Conservation (phyloP, 2,888 invertebrate genomes). For the Drosophila rubida region DNA sequence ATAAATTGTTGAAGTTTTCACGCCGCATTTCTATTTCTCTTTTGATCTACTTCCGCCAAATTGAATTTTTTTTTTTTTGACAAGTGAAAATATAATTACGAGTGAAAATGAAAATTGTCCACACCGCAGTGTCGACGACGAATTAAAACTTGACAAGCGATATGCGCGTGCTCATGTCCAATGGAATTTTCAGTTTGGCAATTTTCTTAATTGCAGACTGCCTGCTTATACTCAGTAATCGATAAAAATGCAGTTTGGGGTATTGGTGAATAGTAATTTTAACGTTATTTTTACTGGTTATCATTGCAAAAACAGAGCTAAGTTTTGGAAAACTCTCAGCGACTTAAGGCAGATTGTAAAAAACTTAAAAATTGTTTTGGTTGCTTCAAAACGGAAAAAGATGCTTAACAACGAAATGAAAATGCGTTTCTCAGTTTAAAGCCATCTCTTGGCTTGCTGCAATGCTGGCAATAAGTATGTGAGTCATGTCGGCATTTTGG, state of each 20-base stretch:
- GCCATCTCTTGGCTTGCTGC: conserved; percentile 14
- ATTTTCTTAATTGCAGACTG: conserved; percentile 27
- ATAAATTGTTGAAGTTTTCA: conserved; percentile 48
- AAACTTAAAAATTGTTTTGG: too few relatives aligned
- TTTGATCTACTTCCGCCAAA: conserved; percentile 75
- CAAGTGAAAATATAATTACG: conserved; percentile 55
- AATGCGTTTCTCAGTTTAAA: too few relatives aligned
- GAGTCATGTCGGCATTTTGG: conserved; percentile 31
- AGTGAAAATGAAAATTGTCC: conserved; percentile 60
- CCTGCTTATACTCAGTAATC: conserved; percentile 1
- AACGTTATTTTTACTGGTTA: too few relatives aligned
- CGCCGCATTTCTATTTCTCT: conserved; percentile 55
- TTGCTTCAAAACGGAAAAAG: too few relatives aligned
- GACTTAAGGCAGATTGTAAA: too few relatives aligned
- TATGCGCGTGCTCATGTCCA: conserved; percentile 36
- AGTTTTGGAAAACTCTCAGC: too few relatives aligned
- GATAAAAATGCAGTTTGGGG: neutral
- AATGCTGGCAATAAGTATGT: conserved; percentile 13
- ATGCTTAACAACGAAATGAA: too few relatives aligned
- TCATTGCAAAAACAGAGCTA: too few relatives aligned
- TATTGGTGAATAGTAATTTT: neutral
- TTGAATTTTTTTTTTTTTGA: conserved; percentile 47
- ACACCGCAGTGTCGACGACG: conserved; percentile 11
- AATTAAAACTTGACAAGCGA: conserved; percentile 28
- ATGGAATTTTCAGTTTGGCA: conserved; percentile 15